Percentiles rank a stretch among this genome's conserved stretches.
These are phyloP conservation scores for Nephrocerus scutellatus DNA, from an alignment of 2,888 invertebrate species.

Conservation along the genomic window DNA sequence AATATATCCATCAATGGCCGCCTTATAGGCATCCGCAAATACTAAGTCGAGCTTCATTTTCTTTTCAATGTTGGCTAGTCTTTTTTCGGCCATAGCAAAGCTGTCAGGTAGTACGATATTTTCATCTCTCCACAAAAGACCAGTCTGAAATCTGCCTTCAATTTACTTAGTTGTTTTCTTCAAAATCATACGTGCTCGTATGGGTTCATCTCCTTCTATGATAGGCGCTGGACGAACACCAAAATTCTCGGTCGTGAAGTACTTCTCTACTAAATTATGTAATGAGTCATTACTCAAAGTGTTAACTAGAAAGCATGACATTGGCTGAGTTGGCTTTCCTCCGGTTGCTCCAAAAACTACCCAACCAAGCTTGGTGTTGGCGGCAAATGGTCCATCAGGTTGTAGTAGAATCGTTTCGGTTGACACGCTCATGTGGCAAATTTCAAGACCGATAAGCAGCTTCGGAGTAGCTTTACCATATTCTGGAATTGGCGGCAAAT, in stretches of 20 bases:
- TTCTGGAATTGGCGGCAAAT: no score
- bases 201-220: no score
- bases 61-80: slow-evolving; percentile 12
- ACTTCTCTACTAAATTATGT: no score
- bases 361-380: slow-evolving; percentile 16
- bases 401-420: slow-evolving; percentile 5
- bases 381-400: slow-evolving; percentile 8
- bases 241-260: no score
- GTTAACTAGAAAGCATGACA: no score
- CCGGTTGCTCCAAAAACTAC: slow-evolving; percentile 11
- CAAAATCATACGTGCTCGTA: no score
- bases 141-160: slow-evolving; percentile 12
- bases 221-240: no score
- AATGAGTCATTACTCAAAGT: no score
- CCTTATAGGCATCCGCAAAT: slow-evolving; percentile 12
- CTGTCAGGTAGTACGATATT: slow-evolving; percentile 13
- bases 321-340: no score
- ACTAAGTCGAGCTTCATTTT: slow-evolving; percentile 14
- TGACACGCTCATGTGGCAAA: slow-evolving; percentile 16
- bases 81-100: slow-evolving; percentile 16
- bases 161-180: no score
- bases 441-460: slow-evolving; percentile 14
- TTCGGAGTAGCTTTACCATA: no score
- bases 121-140: slow-evolving; percentile 17
- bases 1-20: slow-evolving; percentile 11